Conservation (phyloP, 2,113 vertebrate genomes). For the Copsychus sechellarum region DNA sequence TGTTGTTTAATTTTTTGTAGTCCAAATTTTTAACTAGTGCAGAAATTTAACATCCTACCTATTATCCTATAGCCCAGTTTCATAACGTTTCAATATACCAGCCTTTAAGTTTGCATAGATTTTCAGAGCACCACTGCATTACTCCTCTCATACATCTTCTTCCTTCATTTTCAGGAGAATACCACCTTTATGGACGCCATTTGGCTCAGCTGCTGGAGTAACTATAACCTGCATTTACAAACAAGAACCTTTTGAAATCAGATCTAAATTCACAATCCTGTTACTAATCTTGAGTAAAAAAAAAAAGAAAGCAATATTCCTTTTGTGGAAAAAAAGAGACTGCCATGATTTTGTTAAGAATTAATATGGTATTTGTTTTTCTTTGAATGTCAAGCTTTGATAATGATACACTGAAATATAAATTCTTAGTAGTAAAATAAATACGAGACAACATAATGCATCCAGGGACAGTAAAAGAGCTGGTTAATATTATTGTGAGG, state of each 20-base stretch:
- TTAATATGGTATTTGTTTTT: not conserved
- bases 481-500: not conserved
- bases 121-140: not conserved
- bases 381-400: not conserved
- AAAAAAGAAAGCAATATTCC: fast-evolving
- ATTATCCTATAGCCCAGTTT: not conserved
- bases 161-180: not conserved
- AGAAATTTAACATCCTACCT: not conserved
- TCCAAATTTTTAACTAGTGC: not conserved
- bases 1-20: not conserved
- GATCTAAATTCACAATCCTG: not conserved
- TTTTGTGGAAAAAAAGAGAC: not conserved
- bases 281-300: not conserved
- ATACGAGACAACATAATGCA: not conserved
- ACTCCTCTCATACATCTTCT: not conserved
- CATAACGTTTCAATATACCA: not conserved
- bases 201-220: not conserved
- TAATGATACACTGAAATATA: not conserved
- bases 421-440: not conserved
- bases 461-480: not conserved
- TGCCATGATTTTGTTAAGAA: not conserved
- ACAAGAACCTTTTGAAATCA: not conserved
- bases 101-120: not conserved
- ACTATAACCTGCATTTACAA: not conserved
- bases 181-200: not conserved